phyloP scores from a whole-genome alignment of 2,113 vertebrate genomes.

The Stercorarius parasiticus region DNA sequence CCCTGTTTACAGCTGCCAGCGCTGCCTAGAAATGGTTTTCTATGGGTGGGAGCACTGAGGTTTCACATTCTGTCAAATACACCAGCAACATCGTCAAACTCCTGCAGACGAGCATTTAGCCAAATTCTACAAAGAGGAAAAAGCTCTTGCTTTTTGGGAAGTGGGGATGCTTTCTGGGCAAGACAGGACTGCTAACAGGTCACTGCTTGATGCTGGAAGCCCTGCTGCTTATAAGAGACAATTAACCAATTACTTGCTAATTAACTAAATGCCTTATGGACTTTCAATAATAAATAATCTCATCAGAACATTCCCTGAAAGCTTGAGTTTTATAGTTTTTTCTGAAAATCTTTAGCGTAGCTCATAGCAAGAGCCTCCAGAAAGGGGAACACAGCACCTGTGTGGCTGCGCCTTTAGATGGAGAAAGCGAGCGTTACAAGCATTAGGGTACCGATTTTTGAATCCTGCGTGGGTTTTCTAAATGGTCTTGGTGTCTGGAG shows the following conservation, averaged over 20 bases:
- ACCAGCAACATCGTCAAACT: background rate
- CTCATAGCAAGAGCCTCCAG: background rate
- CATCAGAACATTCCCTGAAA: background rate
- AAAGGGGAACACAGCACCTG: background rate
- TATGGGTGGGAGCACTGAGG: rapidly evolving
- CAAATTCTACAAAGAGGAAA: background rate
- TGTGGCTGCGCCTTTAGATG: background rate
- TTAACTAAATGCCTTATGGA: background rate
- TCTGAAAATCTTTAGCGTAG: background rate
- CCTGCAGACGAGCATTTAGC: background rate
- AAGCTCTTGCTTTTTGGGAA: background rate
- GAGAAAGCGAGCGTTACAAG: background rate
- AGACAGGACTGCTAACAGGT: background rate
- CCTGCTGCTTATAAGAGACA: background rate
- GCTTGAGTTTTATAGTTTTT: background rate
- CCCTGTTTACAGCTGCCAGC: background rate
- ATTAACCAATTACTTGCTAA: background rate
- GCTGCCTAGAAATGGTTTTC: background rate
- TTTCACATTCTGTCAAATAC: background rate
- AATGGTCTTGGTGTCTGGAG: background rate
- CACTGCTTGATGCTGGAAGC: background rate
- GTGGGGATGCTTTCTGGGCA: background rate
- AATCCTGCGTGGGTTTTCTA: background rate
- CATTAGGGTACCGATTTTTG: rapidly evolving
- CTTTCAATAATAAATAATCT: background rate